Percentiles rank a stretch among this genome's conserved stretches.
phyloP scores from a whole-genome alignment of 2,888 invertebrate species.

The Pinctada fucata region DNA sequence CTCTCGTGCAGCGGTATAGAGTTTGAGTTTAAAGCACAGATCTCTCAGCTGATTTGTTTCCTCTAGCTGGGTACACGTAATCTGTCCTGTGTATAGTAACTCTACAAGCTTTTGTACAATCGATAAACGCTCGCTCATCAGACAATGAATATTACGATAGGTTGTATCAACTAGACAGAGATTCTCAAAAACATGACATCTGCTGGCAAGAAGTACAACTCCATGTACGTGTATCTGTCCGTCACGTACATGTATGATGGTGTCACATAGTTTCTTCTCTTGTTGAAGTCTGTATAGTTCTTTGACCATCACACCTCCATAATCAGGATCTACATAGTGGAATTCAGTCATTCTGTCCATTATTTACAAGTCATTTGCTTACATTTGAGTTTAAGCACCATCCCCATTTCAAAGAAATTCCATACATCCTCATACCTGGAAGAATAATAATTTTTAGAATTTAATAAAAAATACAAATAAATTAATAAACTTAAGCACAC shows the following conservation, averaged over 20 bases:
- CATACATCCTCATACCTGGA: too few relatives aligned
- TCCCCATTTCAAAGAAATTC: too few relatives aligned
- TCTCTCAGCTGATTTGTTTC: not conserved
- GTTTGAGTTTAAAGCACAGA: too few relatives aligned
- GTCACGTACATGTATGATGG: not conserved
- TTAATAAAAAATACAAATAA: too few relatives aligned
- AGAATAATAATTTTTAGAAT: too few relatives aligned
- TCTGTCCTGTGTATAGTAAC: slow-evolving; percentile 8
- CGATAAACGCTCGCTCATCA: not conserved
- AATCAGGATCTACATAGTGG: too few relatives aligned
- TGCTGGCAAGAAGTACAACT: slow-evolving; percentile 6
- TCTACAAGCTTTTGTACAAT: not conserved
- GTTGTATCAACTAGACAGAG: not conserved
- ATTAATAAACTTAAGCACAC: too few relatives aligned
- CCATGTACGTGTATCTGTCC: slow-evolving; percentile 2
- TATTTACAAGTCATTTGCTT: too few relatives aligned
- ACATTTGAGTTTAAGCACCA: too few relatives aligned
- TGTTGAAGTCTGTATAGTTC: not conserved
- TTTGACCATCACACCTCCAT: too few relatives aligned
- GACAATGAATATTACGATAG: not conserved
- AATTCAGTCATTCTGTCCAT: too few relatives aligned
- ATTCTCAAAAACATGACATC: not conserved
- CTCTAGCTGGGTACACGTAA: not conserved
- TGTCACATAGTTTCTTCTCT: slow-evolving; percentile 10
- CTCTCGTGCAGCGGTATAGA: too few relatives aligned